Conservation (phyloP, 2,113 vertebrate genomes). For the Synodontis membranacea region DNA sequence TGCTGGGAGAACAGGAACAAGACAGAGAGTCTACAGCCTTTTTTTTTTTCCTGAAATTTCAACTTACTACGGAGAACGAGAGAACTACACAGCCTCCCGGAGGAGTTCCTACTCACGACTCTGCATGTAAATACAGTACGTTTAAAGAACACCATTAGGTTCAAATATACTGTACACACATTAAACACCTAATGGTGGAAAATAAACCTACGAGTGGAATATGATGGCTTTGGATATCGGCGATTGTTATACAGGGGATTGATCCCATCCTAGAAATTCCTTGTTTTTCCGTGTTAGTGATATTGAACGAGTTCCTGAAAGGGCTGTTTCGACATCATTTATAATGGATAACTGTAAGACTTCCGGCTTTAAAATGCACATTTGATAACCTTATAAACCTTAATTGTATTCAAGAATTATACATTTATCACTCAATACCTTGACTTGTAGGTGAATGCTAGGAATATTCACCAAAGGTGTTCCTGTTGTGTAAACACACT, state of each 20-base stretch:
- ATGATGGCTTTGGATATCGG: background rate
- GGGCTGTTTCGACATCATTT: background rate
- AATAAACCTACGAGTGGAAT: background rate
- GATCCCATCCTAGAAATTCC: background rate
- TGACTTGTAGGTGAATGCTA: background rate
- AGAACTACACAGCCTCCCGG: background rate
- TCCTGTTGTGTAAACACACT: background rate
- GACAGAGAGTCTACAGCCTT: background rate
- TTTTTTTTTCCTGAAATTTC: background rate
- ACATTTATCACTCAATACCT: background rate
- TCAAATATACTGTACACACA: background rate
- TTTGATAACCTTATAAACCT: background rate
- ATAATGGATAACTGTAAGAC: background rate
- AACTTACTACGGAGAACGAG: background rate
- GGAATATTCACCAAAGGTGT: background rate
- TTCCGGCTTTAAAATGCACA: background rate
- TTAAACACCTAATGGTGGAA: background rate
- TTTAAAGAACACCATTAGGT: background rate
- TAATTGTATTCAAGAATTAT: background rate
- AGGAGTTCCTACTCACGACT: background rate
- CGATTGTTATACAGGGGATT: background rate
- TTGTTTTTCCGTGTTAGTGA: background rate
- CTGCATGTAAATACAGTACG: background rate
- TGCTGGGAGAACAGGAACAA: constrained; percentile 10
- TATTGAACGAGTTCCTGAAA: background rate